These are phyloP conservation scores for Sinosuthora webbiana DNA, from an alignment of 2,113 vertebrate species.

Conservation along the genomic window DNA sequence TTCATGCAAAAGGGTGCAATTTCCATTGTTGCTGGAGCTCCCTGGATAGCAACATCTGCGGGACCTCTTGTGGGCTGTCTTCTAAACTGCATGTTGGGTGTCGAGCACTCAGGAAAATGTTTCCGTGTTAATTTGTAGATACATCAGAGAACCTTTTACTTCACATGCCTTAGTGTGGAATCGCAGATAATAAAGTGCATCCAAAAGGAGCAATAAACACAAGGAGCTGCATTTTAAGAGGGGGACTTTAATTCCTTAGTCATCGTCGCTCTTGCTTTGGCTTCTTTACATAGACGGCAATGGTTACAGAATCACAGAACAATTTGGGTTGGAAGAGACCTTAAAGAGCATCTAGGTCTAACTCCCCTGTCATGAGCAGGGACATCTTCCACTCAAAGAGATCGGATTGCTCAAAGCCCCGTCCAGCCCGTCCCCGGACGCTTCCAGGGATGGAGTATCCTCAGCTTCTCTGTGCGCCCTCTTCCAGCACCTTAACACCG, in stretches of 20 bases:
- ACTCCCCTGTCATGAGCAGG: neutral
- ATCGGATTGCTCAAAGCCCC: rapidly evolving
- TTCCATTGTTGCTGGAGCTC: neutral
- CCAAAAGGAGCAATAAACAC: neutral
- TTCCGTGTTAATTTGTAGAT: rapidly evolving
- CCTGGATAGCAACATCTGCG: rapidly evolving
- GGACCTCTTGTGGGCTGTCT: slow-evolving; percentile 30
- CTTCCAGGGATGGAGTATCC: neutral
- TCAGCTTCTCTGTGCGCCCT: neutral
- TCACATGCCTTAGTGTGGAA: neutral
- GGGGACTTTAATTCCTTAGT: neutral
- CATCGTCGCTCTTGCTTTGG: neutral
- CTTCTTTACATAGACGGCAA: neutral
- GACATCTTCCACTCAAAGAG: neutral
- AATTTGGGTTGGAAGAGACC: neutral
- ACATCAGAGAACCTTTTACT: neutral
- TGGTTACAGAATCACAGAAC: neutral
- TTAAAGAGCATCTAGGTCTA: neutral
- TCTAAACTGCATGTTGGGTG: neutral
- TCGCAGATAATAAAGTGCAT: neutral
- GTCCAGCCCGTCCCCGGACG: neutral
- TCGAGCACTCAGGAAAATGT: neutral
- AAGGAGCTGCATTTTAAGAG: neutral
- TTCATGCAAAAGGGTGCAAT: too few species aligned
- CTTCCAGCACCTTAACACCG: neutral